Conservation (phyloP, 1,140 invertebrate species). For the Papilio polyxenes region DNA sequence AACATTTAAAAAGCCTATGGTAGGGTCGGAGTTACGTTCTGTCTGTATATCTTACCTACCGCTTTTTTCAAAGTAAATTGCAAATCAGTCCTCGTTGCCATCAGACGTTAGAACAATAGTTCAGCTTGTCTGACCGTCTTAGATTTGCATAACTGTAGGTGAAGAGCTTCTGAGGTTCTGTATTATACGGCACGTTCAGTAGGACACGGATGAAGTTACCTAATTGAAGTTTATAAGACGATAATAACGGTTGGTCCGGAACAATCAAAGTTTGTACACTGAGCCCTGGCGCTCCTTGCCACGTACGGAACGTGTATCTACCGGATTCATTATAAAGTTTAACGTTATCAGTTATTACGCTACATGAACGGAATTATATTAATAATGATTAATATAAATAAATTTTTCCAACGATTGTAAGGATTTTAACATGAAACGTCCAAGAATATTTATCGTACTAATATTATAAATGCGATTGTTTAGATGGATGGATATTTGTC, state of each 20-base stretch:
- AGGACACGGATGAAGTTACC: slow-evolving; percentile 21
- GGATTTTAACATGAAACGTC: too few relatives aligned
- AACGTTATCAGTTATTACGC: slow-evolving; percentile 8
- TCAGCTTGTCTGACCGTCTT: slow-evolving; percentile 45
- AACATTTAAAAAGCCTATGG: not conserved
- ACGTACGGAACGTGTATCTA: slow-evolving; percentile 4
- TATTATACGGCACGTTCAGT: slow-evolving; percentile 1
- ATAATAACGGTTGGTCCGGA: slow-evolving; percentile 30
- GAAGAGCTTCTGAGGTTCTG: slow-evolving; percentile 35
- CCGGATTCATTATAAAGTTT: slow-evolving; percentile 32
- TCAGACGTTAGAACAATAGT: slow-evolving; percentile 46
- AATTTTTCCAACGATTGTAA: not conserved
- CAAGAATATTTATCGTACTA: too few relatives aligned
- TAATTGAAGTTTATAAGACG: slow-evolving; percentile 39
- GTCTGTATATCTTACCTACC: too few relatives aligned
- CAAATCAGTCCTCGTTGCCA: slow-evolving; percentile 55
- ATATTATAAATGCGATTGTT: too few relatives aligned
- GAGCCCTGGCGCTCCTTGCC: not conserved
- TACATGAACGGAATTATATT: not conserved
- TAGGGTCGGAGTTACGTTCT: slow-evolving; percentile 38
- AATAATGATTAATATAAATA: not conserved
- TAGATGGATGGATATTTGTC: too few relatives aligned
- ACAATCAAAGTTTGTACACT: slow-evolving; percentile 35
- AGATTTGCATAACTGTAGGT: slow-evolving; percentile 54
- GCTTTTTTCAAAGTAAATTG: slow-evolving; percentile 46